phyloP scores from a whole-genome alignment of 1,140 invertebrate genomes.

The Andrena cerasifolii region DNA sequence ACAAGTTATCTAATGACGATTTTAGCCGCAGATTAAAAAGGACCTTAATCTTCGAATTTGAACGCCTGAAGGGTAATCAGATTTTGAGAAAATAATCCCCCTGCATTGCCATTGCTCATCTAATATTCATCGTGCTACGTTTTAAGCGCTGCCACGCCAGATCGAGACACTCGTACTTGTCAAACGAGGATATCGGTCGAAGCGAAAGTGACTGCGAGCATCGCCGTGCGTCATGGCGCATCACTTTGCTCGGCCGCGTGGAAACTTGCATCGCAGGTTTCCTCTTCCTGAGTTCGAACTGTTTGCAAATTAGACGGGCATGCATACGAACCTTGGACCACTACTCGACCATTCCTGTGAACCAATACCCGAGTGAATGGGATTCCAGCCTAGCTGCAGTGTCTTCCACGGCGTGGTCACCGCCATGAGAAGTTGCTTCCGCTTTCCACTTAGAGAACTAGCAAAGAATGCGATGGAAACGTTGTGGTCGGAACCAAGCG shows the following conservation, averaged over 20 bases:
- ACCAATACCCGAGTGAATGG: constrained; percentile 7
- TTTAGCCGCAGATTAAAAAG: no score
- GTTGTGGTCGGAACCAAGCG: no score
- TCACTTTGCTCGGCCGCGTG: constrained; percentile 48
- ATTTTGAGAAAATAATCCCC: no score
- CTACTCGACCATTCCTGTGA: neutral
- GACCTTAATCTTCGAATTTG: no score
- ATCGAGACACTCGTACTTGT: constrained; percentile 28
- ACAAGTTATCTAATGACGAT: no score
- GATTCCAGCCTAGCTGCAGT: neutral
- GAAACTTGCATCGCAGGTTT: constrained; percentile 34
- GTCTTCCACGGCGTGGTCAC: neutral
- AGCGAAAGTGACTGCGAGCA: constrained; percentile 60
- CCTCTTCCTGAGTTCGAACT: constrained; percentile 48
- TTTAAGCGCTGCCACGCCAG: neutral
- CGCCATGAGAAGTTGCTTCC: neutral
- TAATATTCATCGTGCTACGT: neutral
- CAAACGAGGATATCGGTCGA: constrained; percentile 18
- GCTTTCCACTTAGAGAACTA: neutral
- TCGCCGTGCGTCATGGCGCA: constrained; percentile 45
- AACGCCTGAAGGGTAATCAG: no score
- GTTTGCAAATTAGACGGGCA: constrained; percentile 17
- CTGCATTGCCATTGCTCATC: no score
- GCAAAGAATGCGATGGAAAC: no score
- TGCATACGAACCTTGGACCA: neutral